Conservation (phyloP, 2,797 vertebrate genomes). For the Eulemur coronatus region DNA sequence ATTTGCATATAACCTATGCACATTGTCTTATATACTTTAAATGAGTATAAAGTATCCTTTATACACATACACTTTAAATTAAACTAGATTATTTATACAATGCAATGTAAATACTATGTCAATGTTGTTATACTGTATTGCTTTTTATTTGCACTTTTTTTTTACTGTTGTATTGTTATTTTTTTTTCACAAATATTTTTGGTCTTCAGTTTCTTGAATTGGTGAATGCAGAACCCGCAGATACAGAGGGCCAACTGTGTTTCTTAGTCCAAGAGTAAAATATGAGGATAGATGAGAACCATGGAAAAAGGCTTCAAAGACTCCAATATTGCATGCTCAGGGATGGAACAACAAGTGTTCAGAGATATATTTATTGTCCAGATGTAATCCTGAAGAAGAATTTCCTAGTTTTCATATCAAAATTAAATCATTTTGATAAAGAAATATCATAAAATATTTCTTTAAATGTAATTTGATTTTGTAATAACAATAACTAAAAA, state of each 20-base stretch:
- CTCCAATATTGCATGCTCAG: neutral
- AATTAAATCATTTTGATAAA: neutral
- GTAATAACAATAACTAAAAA: neutral
- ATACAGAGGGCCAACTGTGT: neutral
- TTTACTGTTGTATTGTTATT: neutral
- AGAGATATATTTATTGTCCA: neutral
- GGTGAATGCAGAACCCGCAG: neutral
- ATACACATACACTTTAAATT: neutral
- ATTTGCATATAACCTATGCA: neutral
- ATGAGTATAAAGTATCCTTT: neutral
- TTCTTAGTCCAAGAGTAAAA: neutral
- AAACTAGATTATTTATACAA: neutral
- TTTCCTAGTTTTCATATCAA: neutral
- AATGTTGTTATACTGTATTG: neutral
- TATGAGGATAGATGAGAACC: neutral
- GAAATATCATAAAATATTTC: neutral
- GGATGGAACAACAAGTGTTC: neutral
- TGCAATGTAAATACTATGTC: neutral
- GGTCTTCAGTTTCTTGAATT: neutral
- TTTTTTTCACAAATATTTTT: neutral
- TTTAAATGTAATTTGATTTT: slow-evolving; percentile 13
- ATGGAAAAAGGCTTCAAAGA: neutral
- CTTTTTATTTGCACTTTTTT: neutral
- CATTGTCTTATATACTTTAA: neutral
- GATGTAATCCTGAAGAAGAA: neutral